Evolutionary conservation across 2,113 vertebrate species (phyloP).

Genomic region (Gnathochromis pfefferi): DNA sequence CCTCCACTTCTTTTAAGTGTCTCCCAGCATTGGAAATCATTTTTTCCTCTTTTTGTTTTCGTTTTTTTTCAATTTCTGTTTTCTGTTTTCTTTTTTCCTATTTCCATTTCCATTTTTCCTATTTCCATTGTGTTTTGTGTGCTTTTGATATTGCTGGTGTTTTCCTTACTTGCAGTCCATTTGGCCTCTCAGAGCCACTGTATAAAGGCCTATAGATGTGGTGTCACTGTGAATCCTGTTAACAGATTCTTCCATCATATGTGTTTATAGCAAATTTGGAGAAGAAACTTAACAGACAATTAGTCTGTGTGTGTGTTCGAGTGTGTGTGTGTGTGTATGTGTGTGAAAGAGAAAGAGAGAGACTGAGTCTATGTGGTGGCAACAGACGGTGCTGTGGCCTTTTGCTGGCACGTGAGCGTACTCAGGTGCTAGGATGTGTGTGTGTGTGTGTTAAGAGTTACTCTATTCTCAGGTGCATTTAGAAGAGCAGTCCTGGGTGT

Average conservation of each 20-base stretch:
- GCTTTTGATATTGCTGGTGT: neutral
- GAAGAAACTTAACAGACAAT: neutral
- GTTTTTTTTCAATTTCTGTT: no score
- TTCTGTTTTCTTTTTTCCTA: neutral
- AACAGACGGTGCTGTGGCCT: slow-evolving; percentile 42
- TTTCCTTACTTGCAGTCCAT: neutral
- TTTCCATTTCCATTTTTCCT: neutral
- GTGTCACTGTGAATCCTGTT: neutral
- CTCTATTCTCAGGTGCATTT: slow-evolving; percentile 39
- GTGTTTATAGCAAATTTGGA: neutral
- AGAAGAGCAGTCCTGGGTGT: slow-evolving; percentile 20
- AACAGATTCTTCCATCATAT: neutral
- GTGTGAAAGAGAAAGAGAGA: neutral
- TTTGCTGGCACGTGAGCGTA: slow-evolving; percentile 31
- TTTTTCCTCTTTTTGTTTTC: neutral
- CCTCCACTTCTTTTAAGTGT: neutral
- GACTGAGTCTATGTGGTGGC: neutral
- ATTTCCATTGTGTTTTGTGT: neutral
- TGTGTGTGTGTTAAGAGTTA: slow-evolving; percentile 2
- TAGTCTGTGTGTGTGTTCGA: neutral
- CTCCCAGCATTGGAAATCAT: neutral
- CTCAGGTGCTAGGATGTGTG: slow-evolving; percentile 25
- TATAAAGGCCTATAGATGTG: neutral
- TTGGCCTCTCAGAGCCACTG: neutral
- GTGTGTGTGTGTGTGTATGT: neutral